phyloP scores from a whole-genome alignment of 2,113 vertebrate genomes.

The Micronisus gabar region DNA sequence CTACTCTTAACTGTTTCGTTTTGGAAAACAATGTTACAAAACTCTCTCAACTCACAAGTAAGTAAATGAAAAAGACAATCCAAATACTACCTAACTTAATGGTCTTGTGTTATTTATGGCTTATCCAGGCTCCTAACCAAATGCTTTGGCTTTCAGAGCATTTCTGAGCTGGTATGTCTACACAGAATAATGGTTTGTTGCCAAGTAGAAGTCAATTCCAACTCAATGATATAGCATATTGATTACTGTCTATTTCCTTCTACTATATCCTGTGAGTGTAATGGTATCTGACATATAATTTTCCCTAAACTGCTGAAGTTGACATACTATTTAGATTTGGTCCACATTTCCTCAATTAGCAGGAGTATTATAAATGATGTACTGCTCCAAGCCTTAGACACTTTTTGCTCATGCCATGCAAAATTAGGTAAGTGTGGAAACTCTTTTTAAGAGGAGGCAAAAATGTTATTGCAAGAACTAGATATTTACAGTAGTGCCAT shows the following conservation, averaged over 20 bases:
- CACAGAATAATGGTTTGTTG: not conserved
- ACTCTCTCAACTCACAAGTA: not conserved
- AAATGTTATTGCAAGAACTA: not conserved
- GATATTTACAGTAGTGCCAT: not conserved
- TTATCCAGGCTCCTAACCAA: not conserved
- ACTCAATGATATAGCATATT: conserved; percentile 5
- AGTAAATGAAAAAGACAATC: not conserved
- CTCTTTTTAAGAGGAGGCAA: not conserved
- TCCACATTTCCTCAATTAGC: conserved; percentile 31
- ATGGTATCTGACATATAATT: conserved; percentile 46
- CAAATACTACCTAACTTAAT: not conserved
- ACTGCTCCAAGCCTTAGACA: not conserved
- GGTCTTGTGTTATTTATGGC: not conserved
- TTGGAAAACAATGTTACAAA: not conserved
- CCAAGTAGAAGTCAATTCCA: conserved; percentile 27
- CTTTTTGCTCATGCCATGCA: not conserved
- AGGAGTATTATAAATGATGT: conserved; percentile 38
- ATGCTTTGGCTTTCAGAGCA: not conserved
- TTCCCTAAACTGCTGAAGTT: conserved; percentile 32
- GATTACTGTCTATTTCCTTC: conserved; percentile 36
- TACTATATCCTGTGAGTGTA: not conserved
- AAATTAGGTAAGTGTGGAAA: conserved; percentile 43
- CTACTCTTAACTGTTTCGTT: not conserved
- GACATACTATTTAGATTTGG: not conserved
- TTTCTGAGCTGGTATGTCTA: not conserved